These are phyloP conservation scores for Heteromyza rotundicornis DNA, from an alignment of 2,888 invertebrate species.

Conservation along the genomic window DNA sequence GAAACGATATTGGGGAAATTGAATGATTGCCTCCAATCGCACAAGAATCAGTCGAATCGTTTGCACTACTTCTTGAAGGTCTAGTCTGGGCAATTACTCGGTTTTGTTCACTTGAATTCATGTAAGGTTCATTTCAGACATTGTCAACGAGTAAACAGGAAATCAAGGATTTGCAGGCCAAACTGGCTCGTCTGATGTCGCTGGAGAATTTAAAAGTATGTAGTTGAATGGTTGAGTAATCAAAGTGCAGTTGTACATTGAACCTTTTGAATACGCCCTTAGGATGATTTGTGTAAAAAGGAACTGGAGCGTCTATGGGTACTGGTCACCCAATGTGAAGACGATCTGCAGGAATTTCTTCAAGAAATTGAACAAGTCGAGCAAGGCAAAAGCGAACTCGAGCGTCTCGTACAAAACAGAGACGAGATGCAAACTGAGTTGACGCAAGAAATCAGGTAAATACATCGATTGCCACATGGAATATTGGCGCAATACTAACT, in stretches of 20 bases:
- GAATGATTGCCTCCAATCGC: slow-evolving; percentile 41
- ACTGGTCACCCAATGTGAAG: slow-evolving; percentile 62
- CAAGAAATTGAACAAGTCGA: slow-evolving; percentile 35
- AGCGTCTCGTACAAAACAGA: slow-evolving; percentile 41
- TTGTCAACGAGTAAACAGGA: slow-evolving; percentile 51
- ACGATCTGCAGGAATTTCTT: slow-evolving; percentile 53
- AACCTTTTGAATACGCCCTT: slow-evolving; percentile 12
- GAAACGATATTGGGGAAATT: slow-evolving; percentile 48
- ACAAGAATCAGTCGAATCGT: slow-evolving; percentile 33
- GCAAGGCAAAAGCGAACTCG: background rate
- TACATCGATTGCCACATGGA: no score
- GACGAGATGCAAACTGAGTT: slow-evolving; percentile 38
- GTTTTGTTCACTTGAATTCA: no score
- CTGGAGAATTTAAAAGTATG: slow-evolving; percentile 40
- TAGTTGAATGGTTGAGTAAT: no score
- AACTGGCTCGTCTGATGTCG: slow-evolving; percentile 36
- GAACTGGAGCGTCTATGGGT: slow-evolving; percentile 49
- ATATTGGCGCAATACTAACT: no score
- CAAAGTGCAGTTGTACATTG: no score
- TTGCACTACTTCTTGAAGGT: background rate
- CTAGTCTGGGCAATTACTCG: no score
- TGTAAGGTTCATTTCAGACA: no score
- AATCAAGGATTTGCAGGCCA: slow-evolving; percentile 49
- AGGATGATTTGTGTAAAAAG: slow-evolving; percentile 29
- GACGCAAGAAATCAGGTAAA: slow-evolving; percentile 43